Base-by-base conservation (phyloP, 2,113 vertebrate genomes). In the Serinus canaria region DNA sequence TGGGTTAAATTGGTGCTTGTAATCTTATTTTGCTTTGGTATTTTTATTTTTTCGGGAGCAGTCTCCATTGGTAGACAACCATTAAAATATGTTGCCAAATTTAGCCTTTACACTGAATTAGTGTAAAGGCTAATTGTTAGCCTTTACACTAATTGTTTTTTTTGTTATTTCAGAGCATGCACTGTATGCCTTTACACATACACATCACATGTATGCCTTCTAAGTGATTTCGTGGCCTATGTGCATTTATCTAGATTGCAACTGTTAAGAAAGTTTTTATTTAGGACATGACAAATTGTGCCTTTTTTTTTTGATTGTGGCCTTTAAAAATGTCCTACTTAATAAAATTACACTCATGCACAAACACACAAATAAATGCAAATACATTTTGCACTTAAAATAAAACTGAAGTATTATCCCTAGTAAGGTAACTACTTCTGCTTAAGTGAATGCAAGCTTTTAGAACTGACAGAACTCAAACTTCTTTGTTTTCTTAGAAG, bases 61-160 rank as follows among this genome's bases (percentile, higher is more conserved):
- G 35, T 92, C 37, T 83, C 44, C 81, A 24, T 87, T 92, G 89
- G 62, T 92, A 75, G 89, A 91, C 1, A 23, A 9, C n/a, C 0
- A 6, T 91, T 95, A 89, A 84, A 92, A 89, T 84, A 52, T 10
- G 22, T 81, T 77, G 31, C 69, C 93, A 89, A 89, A 84, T 92
- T 84, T 49, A 94, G 56, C 27, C 47, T 95, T 96, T 91, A 79
- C 58, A 43, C 73, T 92, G 78, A 75, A 87, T 89, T 44, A 72
- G 69, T n/a, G n/a, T n/a, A n/a, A n/a, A n/a, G n/a, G n/a, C n/a
- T n/a, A n/a, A n/a, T n/a, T n/a, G n/a, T 84, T 49, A 94, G 56
- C 27, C 47, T 95, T 96, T 91, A 79, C 58, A 43, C 73, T 92
- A 75, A 87, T 89, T 44, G 69, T 33, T 52, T 89, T 86, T 53